Evolutionary conservation across 2,113 vertebrate genomes (phyloP).

Genomic region (Lynx canadensis): DNA sequence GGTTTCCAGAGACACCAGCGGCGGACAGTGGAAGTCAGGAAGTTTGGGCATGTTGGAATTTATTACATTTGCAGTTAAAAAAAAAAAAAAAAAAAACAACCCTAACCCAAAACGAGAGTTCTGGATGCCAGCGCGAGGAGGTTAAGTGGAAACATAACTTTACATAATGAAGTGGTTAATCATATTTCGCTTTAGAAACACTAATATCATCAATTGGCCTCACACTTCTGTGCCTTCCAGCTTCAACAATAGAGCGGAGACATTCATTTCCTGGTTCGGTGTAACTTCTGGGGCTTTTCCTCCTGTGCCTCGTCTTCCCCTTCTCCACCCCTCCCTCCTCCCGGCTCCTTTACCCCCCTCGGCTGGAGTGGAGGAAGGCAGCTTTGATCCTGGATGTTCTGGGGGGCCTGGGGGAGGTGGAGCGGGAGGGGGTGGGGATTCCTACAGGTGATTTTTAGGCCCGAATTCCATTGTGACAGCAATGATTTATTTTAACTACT

Average conservation of each 20-base stretch:
- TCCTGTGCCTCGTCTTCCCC: not conserved
- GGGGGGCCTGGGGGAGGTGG: not conserved
- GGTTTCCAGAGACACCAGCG: conserved; percentile 67
- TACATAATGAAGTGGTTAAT: conserved; percentile 73
- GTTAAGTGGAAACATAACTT: conserved; percentile 83
- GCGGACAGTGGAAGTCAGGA: conserved; percentile 81
- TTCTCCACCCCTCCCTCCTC: not conserved
- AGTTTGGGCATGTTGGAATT: conserved; percentile 81
- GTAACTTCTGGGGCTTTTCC: conserved; percentile 21
- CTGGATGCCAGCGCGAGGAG: conserved; percentile 66
- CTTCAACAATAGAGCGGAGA: conserved; percentile 11
- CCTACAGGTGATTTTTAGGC: conserved; percentile 74
- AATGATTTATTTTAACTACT: conserved; percentile 79
- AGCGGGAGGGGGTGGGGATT: conserved; percentile 44
- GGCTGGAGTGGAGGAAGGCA: conserved; percentile 27
- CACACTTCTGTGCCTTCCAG: not conserved
- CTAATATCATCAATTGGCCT: conserved; percentile 58
- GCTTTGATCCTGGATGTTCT: conserved; percentile 71
- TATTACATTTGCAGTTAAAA: conserved; percentile 83
- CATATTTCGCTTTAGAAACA: conserved; percentile 73
- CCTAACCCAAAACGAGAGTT: not conserved
- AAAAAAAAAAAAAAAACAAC: conserved; percentile 58
- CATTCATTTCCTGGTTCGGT: conserved; percentile 58
- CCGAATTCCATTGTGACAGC: conserved; percentile 82
- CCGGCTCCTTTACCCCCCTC: not conserved